Conservation (phyloP, 2,113 vertebrate species). For the Ceyx cyanopectus region DNA sequence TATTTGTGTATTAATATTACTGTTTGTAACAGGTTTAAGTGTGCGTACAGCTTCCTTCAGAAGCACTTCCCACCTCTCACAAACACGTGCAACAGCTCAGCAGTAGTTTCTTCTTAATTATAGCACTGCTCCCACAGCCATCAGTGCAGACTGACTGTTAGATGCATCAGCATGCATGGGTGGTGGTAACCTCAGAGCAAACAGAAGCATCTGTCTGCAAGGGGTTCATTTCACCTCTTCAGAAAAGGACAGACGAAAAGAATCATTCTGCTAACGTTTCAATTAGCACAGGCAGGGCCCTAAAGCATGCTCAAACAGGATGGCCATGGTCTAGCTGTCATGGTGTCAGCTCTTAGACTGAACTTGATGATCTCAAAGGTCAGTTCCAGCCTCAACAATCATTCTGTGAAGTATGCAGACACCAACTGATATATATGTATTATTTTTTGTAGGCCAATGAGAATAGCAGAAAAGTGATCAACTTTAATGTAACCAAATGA, state of each 20-base stretch:
- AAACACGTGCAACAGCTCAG: accelerated
- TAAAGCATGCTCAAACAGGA: background rate
- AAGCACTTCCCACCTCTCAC: background rate
- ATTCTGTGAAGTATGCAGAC: background rate
- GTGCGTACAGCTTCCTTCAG: background rate
- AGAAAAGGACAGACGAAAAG: background rate
- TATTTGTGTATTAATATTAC: background rate
- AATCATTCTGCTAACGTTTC: background rate
- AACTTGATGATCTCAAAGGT: too few species aligned
- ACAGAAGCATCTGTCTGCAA: background rate
- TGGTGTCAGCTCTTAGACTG: too few species aligned
- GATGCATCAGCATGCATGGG: background rate
- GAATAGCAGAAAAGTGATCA: background rate
- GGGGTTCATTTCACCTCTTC: background rate
- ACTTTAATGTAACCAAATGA: background rate
- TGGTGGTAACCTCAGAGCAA: background rate
- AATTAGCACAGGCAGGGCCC: background rate
- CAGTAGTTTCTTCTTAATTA: background rate
- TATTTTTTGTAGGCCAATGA: background rate
- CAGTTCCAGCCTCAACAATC: too few species aligned
- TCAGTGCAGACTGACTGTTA: background rate
- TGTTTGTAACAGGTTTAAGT: background rate
- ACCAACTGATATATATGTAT: background rate
- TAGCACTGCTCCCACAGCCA: background rate
- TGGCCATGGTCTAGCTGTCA: too few species aligned